Evolutionary conservation across 2,888 invertebrate genomes (phyloP).

Genomic region (Ectemnius lituratus): DNA sequence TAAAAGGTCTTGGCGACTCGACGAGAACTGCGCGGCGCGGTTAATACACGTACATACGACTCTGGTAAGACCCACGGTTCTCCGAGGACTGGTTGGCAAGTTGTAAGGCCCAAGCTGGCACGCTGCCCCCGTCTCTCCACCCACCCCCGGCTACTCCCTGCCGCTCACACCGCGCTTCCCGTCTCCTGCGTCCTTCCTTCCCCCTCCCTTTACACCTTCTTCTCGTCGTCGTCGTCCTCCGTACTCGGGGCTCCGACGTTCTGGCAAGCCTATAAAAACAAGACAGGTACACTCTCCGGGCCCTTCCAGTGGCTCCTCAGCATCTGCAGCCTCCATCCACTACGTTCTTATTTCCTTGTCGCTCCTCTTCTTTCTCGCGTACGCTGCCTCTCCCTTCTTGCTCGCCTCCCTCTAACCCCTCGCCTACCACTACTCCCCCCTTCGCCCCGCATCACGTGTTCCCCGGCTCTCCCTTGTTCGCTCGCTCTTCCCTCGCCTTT

Average conservation of each 20-base stretch:
- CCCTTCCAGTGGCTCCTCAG: slow-evolving; percentile 76
- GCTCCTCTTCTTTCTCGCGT: slow-evolving; percentile 42
- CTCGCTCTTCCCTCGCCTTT: slow-evolving; percentile 10
- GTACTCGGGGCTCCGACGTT: slow-evolving; percentile 70
- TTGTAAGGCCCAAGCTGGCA: slow-evolving; percentile 67
- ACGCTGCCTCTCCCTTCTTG: slow-evolving; percentile 33
- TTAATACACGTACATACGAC: slow-evolving; percentile 49
- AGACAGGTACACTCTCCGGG: slow-evolving; percentile 77
- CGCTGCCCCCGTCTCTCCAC: slow-evolving; percentile 65
- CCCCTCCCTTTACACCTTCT: slow-evolving; percentile 54
- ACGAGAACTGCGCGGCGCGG: slow-evolving; percentile 44
- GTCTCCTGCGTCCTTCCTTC: slow-evolving; percentile 56
- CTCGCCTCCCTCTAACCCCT: slow-evolving; percentile 16
- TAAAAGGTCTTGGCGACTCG: slow-evolving; percentile 27
- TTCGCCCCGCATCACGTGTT: slow-evolving; percentile 9
- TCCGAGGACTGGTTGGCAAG: slow-evolving; percentile 72
- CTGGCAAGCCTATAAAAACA: slow-evolving; percentile 77
- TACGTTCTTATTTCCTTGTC: slow-evolving; percentile 63
- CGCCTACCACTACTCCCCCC: background rate
- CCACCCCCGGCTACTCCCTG: slow-evolving; percentile 55
- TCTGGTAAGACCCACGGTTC: slow-evolving; percentile 69
- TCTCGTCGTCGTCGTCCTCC: slow-evolving; percentile 54
- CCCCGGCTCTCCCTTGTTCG: slow-evolving; percentile 23
- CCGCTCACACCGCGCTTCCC: slow-evolving; percentile 50
- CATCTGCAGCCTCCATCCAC: slow-evolving; percentile 71